phyloP scores from a whole-genome alignment of 2,113 vertebrate species.

The Neodon shergylaensis region DNA sequence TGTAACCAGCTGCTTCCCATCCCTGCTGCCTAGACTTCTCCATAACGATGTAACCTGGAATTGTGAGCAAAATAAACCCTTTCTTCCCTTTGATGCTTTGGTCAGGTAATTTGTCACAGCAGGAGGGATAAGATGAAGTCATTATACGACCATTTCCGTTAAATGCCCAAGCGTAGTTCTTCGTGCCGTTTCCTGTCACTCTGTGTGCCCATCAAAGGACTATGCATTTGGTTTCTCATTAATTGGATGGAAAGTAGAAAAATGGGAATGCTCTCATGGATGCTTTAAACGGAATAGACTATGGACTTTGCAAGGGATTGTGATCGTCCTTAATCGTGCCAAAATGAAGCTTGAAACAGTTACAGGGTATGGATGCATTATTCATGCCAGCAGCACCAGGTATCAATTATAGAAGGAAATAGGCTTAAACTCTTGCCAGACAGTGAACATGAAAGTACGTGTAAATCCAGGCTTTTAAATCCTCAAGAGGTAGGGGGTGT shows the following conservation, averaged over 20 bases:
- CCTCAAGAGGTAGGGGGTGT: background rate
- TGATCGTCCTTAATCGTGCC: constrained; percentile 62
- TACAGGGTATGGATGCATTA: constrained; percentile 63
- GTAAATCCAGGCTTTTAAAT: constrained; percentile 45
- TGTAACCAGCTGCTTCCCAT: background rate
- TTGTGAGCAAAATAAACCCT: background rate
- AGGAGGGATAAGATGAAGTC: background rate
- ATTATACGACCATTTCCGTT: constrained; percentile 20
- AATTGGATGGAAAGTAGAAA: constrained; percentile 50
- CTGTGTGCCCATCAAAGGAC: constrained; percentile 15
- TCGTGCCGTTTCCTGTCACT: background rate
- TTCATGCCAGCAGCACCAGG: constrained; percentile 61
- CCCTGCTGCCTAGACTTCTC: background rate
- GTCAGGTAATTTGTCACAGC: background rate
- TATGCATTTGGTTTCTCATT: constrained; percentile 50
- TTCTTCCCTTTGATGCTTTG: background rate
- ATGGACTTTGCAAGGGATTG: constrained; percentile 66
- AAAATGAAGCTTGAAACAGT: constrained; percentile 68
- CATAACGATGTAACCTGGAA: background rate
- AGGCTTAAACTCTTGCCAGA: constrained; percentile 65
- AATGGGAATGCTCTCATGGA: constrained; percentile 45
- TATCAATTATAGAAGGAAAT: constrained; percentile 69
- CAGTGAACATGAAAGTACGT: constrained; percentile 33
- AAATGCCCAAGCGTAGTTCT: background rate
- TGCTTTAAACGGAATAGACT: constrained; percentile 71